phyloP scores from a whole-genome alignment of 53 echinoderm and acorn worm species.

The Luidia sarsii region DNA sequence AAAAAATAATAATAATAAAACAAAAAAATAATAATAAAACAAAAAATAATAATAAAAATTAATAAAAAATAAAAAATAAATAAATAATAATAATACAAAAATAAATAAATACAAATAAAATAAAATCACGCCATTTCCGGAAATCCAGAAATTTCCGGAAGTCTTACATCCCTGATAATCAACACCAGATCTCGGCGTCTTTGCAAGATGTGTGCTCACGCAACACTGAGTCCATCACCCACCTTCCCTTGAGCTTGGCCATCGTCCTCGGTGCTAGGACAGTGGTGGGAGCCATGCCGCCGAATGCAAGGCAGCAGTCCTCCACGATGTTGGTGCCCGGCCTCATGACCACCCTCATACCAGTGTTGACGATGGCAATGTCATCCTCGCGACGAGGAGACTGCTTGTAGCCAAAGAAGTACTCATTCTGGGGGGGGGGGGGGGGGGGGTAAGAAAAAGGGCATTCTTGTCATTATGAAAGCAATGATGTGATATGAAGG shows the following conservation, averaged over 20 bases:
- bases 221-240: no score
- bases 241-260: slow-evolving; percentile 70
- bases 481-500: no score
- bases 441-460: background rate
- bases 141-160: no score
- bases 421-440: slow-evolving; percentile 93
- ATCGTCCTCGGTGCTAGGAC: slow-evolving; percentile 75
- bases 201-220: no score
- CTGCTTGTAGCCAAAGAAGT: slow-evolving; percentile 85
- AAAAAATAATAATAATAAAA: no score
- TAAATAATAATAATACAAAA: no score
- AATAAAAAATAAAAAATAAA: no score
- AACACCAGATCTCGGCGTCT: no score
- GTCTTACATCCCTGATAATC: no score
- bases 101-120: background rate
- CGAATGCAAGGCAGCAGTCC: slow-evolving; percentile 71
- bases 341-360: slow-evolving; percentile 75
- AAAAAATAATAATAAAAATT: background rate
- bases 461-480: no score
- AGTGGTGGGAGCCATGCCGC: slow-evolving; percentile 91
- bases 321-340: slow-evolving; percentile 59
- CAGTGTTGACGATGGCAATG: slow-evolving; percentile 79
- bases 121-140: background rate
- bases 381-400: slow-evolving; percentile 90
- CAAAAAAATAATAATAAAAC: background rate